phyloP scores from a whole-genome alignment of 1,140 invertebrate genomes.

The Drosophila truncata region DNA sequence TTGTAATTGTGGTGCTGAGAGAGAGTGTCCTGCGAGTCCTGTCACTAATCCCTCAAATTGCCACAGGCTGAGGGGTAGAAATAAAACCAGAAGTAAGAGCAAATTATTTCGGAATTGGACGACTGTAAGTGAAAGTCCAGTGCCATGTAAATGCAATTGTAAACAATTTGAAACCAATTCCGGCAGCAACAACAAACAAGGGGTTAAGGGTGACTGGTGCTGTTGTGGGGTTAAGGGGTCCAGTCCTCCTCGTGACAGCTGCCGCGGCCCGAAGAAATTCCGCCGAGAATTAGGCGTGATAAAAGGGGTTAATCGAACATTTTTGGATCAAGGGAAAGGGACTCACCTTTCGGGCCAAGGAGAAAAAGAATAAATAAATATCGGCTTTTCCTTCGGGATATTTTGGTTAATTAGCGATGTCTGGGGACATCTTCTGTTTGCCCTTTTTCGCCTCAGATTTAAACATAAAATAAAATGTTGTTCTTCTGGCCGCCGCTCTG shows the following conservation, averaged over 20 bases:
- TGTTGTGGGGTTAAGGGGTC: slow-evolving; percentile 1
- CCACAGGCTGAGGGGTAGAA: slow-evolving; percentile 3
- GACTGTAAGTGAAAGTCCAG: slow-evolving; percentile 36
- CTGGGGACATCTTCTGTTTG: slow-evolving; percentile 63
- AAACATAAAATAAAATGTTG: slow-evolving; percentile 56
- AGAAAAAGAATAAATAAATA: slow-evolving; percentile 31
- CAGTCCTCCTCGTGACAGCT: slow-evolving; percentile 55
- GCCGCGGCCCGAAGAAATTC: slow-evolving; percentile 34
- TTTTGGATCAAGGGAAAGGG: slow-evolving; percentile 5
- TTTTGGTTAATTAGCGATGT: slow-evolving; percentile 74
- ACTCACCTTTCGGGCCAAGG: slow-evolving; percentile 33
- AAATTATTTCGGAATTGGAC: slow-evolving; percentile 59
- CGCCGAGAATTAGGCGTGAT: slow-evolving; percentile 75
- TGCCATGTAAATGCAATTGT: slow-evolving; percentile 69
- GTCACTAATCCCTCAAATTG: slow-evolving; percentile 59
- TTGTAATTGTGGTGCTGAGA: slow-evolving; percentile 52
- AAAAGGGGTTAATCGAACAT: slow-evolving; percentile 81
- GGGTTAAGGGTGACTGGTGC: not conserved
- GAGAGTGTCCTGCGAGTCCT: slow-evolving; percentile 33
- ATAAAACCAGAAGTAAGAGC: slow-evolving; percentile 5
- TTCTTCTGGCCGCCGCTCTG: slow-evolving; percentile 22
- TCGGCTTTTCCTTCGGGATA: slow-evolving; percentile 39
- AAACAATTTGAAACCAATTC: slow-evolving; percentile 70
- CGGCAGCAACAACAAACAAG: slow-evolving; percentile 39
- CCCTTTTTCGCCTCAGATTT: slow-evolving; percentile 54